Evolutionary conservation across 23 tunicate genomes (phyloP), one percentile per base, ranked within the genome.

Genomic region (Styela clava): DNA sequence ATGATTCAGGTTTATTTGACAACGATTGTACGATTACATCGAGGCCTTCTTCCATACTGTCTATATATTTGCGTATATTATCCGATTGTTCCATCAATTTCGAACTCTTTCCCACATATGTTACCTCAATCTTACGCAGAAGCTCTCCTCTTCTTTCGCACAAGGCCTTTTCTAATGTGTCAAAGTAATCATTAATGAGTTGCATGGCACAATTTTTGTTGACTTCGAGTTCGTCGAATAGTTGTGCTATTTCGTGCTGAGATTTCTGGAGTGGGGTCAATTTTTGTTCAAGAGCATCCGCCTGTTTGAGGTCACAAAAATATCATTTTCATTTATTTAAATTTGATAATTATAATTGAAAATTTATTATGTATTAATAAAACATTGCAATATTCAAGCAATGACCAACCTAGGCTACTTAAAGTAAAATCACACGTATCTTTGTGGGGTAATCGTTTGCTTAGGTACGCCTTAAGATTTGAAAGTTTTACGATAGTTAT

Each of bases 41-140:
- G 16, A 82, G 36, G 35, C 78, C 85, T 30, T 71, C 74, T 32
- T 71, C 74, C 85, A 82, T 69, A 31, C 52, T 82, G 12, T 63
- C 30, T 16, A 70, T 35, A 64, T 33, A 44, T 18, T 34, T 52
- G 1, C 37, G 32, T 0, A 69, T 24, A 26, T 69, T 67, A 21
- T 31, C 34, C 12, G 78, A 44, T 52, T 82, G 85, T 36, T 64
- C 34, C 16, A 26, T 35, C 32, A 82, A 62, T 33, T 51, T 37
- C 26, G 21, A 24, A 28, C 35, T 0, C 62, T 82, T 82, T 31
- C 9, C 28, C n/a, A 64, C 26, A 2, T 30, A 82, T 27, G 44
- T 61, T 26, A 78, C 64, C 9, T 82, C 85, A 1, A 82, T 37
- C 18, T 23, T 82, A 16, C 34, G 56, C 67, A 82, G 78, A 22